A percentile compares a stretch with the other conserved stretches of the same genome.
phyloP scores from a whole-genome alignment of 2,888 invertebrate species.

The Parnassius glacialis region DNA sequence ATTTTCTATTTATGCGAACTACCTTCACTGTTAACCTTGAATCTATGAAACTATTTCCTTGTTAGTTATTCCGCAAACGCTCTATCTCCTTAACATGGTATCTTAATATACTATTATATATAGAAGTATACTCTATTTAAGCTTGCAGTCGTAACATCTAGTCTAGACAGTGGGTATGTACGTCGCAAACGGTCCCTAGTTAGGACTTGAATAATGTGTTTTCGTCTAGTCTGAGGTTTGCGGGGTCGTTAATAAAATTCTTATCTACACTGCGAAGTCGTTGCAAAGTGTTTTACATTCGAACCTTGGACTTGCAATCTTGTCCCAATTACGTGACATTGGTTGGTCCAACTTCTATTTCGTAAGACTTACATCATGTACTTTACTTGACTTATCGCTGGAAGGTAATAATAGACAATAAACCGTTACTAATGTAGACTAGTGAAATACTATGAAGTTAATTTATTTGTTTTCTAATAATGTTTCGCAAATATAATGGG shows the following conservation, averaged over 20 bases:
- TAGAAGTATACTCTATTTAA: no score
- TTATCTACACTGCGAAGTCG: slow-evolving; percentile 2
- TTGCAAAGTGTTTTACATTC: slow-evolving; percentile 2
- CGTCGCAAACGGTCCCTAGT: slow-evolving; percentile 7
- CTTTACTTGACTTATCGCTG: not conserved
- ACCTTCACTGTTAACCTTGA: slow-evolving; percentile 70
- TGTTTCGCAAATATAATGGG: no score
- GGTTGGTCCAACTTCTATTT: not conserved
- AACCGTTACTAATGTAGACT: not conserved
- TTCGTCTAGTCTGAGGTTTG: slow-evolving; percentile 5
- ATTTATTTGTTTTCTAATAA: no score
- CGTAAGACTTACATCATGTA: not conserved
- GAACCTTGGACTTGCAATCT: not conserved
- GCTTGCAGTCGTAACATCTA: not conserved
- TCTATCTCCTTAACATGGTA: slow-evolving; percentile 38
- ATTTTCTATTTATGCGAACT: slow-evolving; percentile 60
- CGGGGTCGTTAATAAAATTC: slow-evolving; percentile 4
- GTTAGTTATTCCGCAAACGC: slow-evolving; percentile 59
- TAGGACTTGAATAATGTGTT: slow-evolving; percentile 8
- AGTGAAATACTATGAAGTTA: no score
- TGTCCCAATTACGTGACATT: slow-evolving; percentile 4
- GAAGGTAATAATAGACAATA: not conserved
- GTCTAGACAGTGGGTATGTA: not conserved
- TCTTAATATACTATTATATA: no score
- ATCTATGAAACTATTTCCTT: slow-evolving; percentile 55